Percentiles rank a stretch among this genome's conserved stretches.
Conservation (phyloP, 2,113 vertebrate genomes). For the Calyptommatus sinebrachiatus region DNA sequence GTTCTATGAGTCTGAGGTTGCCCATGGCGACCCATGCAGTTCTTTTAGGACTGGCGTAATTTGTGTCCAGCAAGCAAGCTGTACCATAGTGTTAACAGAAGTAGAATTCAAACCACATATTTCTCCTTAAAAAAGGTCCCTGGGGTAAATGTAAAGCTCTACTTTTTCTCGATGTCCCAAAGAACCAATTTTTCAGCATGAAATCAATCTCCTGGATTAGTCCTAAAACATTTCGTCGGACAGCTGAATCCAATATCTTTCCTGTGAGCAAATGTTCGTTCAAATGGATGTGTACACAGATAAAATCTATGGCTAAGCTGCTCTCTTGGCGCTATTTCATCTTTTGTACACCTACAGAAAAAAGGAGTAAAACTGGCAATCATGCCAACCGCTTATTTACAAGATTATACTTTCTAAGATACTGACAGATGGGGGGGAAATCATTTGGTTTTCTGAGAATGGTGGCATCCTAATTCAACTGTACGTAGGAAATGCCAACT, state of each 20-base stretch:
- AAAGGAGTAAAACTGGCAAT: neutral
- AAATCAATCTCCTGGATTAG: neutral
- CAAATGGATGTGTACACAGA: neutral
- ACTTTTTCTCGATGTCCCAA: neutral
- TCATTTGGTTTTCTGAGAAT: neutral
- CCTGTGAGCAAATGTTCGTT: neutral
- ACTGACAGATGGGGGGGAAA: neutral
- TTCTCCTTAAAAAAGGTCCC: neutral
- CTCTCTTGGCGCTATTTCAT: neutral
- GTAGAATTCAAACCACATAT: neutral
- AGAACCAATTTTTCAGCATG: neutral
- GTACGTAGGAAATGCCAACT: constrained; percentile 1
- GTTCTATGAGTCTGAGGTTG: too few species aligned
- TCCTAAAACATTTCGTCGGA: neutral
- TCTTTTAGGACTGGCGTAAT: too few species aligned
- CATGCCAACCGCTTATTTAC: neutral
- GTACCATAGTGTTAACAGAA: neutral
- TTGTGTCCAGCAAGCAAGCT: too few species aligned
- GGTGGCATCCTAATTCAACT: neutral
- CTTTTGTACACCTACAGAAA: neutral
- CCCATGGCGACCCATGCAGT: too few species aligned
- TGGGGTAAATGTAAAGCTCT: neutral
- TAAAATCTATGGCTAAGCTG: neutral
- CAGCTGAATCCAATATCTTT: neutral
- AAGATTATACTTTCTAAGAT: neutral